Evolutionary conservation across 2,113 vertebrate genomes (phyloP), one percentile per base, ranked within the genome.

Genomic region (Laticauda colubrina): DNA sequence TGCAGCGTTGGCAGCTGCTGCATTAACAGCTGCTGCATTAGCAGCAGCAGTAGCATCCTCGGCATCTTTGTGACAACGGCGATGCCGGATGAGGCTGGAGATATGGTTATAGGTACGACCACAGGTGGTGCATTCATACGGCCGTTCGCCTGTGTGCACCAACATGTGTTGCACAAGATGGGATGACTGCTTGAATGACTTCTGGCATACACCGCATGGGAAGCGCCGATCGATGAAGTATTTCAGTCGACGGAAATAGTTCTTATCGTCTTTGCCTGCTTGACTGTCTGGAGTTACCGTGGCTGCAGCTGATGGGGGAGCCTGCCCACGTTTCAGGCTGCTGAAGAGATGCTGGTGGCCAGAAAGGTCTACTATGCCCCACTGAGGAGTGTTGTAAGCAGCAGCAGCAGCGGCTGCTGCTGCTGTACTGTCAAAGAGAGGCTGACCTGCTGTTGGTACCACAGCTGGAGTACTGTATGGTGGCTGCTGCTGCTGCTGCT

Each of bases 131-230:
- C 98, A 98, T 88, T 97, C 96, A 0, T 98, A 98, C 0, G 97
- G 97, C 26, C 97, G 86, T 91, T 98, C 97, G 0, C 97, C 97
- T 0, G 97, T 97, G 93, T 98, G 98, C n/a, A 97, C 97, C 29
- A 98, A 92, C 97, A 98, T 98, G 95, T 98, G 98, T 94, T 97
- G 97, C 5, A 97, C 97, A 87, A 98, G 95, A 91, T 98, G 97
- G 1, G 97, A 97, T 0, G 97, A 97, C 92, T 98, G 98, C 90
- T 97, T 97, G 95, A 98, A 98, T 51, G 97, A 95, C 59, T 97
- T 98, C 15, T 97, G 97, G 92, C 98, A 98, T 4, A 97, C 96
- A 0, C 96, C 97, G 4, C 98, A 98, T 0, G 97, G 97, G 95
- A 98, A 98, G 43, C 97, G 97, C 24, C 96, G 96, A 91, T 98